Evolutionary conservation across 2,888 invertebrate genomes (phyloP).

Genomic region (Nysson spinosus): DNA sequence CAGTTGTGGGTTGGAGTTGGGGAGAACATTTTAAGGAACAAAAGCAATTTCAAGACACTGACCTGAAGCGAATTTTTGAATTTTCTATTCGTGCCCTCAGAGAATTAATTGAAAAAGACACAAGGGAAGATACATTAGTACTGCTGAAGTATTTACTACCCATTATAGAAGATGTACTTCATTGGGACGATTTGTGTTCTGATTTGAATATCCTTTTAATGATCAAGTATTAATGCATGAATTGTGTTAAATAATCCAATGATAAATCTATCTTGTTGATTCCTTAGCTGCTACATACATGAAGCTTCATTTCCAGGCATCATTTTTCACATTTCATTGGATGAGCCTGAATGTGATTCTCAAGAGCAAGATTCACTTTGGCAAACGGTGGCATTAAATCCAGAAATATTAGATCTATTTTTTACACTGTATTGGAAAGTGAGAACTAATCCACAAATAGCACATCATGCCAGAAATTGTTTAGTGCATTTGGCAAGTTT

Average conservation of each 20-base stretch:
- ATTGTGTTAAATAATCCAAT: not conserved
- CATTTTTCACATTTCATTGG: too few relatives aligned
- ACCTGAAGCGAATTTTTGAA: constrained; percentile 89
- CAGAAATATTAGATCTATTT: constrained; percentile 86
- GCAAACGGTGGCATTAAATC: constrained; percentile 87
- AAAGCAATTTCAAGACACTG: constrained; percentile 88
- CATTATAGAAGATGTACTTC: constrained; percentile 87
- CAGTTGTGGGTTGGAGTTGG: constrained; percentile 93
- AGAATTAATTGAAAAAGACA: constrained; percentile 80
- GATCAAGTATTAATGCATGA: not conserved
- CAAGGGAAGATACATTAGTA: constrained; percentile 79
- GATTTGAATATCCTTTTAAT: constrained; percentile 78
- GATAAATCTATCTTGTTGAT: constrained; percentile 5
- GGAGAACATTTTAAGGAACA: constrained; percentile 91
- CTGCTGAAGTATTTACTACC: constrained; percentile 85
- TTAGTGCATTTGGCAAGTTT: constrained; percentile 88
- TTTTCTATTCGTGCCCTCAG: constrained; percentile 83
- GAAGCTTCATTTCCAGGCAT: too few relatives aligned
- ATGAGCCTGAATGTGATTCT: too few relatives aligned
- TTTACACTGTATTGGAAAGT: constrained; percentile 91
- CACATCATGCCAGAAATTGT: constrained; percentile 89
- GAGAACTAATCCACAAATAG: constrained; percentile 85
- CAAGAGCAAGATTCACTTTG: too few relatives aligned
- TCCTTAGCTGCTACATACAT: constrained; percentile 72
- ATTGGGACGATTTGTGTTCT: constrained; percentile 90